A percentile compares a stretch with the other conserved stretches of the same genome.
These are phyloP conservation scores for Solenodon paradoxus DNA, from an alignment of 2,113 vertebrate species.

Conservation along the genomic window DNA sequence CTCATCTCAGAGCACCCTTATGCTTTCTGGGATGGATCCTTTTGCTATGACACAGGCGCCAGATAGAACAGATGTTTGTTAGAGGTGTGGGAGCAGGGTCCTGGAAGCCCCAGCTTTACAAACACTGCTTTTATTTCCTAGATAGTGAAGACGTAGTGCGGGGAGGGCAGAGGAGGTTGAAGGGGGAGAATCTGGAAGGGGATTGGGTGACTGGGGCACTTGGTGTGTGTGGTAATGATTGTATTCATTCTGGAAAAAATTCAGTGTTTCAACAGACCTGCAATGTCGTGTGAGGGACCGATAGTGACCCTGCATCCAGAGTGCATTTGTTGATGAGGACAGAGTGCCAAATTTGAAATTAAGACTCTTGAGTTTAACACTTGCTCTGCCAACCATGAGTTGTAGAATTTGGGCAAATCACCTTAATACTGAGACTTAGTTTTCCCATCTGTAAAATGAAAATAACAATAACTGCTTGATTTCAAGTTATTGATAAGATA, in stretches of 20 bases:
- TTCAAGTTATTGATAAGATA: not conserved
- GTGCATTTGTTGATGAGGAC: not conserved
- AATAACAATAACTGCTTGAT: not conserved
- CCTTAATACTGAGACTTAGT: not conserved
- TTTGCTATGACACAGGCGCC: not conserved
- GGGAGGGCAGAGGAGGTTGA: no score
- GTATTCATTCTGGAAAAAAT: not conserved
- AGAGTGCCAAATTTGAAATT: not conserved
- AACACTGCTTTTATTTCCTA: not conserved
- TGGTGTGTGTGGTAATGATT: no score
- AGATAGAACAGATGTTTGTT: not conserved
- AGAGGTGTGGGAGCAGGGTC: not conserved
- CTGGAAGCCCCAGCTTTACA: not conserved
- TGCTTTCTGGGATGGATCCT: not conserved
- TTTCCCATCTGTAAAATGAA: not conserved
- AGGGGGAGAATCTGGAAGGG: not conserved
- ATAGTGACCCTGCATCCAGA: not conserved
- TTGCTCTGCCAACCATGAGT: not conserved
- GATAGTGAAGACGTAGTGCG: not conserved
- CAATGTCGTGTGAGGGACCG: not conserved
- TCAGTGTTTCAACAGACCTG: not conserved
- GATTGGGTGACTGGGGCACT: accelerated
- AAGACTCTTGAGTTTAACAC: not conserved
- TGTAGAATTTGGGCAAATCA: not conserved
- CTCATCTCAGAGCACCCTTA: not conserved